A percentile compares a stretch with the other conserved stretches of the same genome.
Evolutionary conservation across 1,140 invertebrate genomes (phyloP).

Genomic region (roundworm (Caenorhabditis elegans)): WBcel235 BX284606.5:12396001-12396500

Average conservation of each 20-base stretch:
- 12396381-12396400: slow-evolving; percentile 86
- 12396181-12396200: no score
- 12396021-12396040: slow-evolving; percentile 61
- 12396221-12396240: no score
- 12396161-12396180: no score
- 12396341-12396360: slow-evolving; percentile 94
- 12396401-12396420: slow-evolving; percentile 91
- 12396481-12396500: slow-evolving; percentile 90
- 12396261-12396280: no score
- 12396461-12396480: slow-evolving; percentile 94
- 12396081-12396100: slow-evolving; percentile 67
- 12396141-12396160: not conserved
- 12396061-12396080: slow-evolving; percentile 57
- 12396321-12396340: slow-evolving; percentile 88
- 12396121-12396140: slow-evolving; percentile 65
- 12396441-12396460: no score
- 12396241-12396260: no score
- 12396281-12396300: no score
- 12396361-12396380: slow-evolving; percentile 83
- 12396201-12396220: no score
- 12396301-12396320: slow-evolving; percentile 79
- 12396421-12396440: not conserved
- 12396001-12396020: slow-evolving; percentile 55
- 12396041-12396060: slow-evolving; percentile 56
- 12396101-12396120: slow-evolving; percentile 67